A percentile compares a stretch with the other conserved stretches of the same genome.
Conservation (phyloP, 2,888 invertebrate species). For the Sarcophaga caerulescens region DNA sequence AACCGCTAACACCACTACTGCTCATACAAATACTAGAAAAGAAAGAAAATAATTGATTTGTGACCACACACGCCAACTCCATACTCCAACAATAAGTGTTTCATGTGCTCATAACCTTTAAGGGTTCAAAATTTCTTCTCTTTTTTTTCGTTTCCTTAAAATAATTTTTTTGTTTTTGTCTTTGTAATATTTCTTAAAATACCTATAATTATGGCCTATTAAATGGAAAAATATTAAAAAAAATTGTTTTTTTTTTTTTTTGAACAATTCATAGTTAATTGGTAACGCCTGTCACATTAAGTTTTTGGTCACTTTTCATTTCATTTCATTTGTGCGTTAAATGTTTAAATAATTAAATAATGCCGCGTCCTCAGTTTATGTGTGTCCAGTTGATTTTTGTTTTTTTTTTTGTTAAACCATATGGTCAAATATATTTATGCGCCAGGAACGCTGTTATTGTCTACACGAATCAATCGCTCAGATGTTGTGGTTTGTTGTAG, state of each 20-base stretch:
- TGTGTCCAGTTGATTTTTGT: conserved; percentile 64
- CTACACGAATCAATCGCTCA: not conserved
- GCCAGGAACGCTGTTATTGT: not conserved
- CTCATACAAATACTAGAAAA: not conserved
- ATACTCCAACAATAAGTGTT: not conserved
- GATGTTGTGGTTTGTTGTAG: conserved; percentile 42
- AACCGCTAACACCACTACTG: conserved; percentile 4
- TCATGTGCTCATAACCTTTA: conserved; percentile 43
- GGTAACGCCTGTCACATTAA: conserved; percentile 71
- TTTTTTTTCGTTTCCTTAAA: not conserved
- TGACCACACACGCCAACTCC: conserved; percentile 65
- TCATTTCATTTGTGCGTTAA: conserved; percentile 47
- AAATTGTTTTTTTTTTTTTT: conserved; percentile 39
- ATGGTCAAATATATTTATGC: conserved; percentile 48
- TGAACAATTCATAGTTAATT: conserved; percentile 54
- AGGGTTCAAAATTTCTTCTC: conserved; percentile 16
- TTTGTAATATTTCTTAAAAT: too few relatives aligned
- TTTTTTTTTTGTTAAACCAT: conserved; percentile 55
- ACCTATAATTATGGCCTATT: conserved; percentile 59
- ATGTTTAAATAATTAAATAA: conserved; percentile 56
- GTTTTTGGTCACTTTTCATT: conserved; percentile 32
- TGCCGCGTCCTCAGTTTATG: conserved; percentile 23
- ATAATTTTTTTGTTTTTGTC: too few relatives aligned
- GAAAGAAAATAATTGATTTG: conserved; percentile 60
- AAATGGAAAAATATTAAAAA: conserved; percentile 18